Evolutionary conservation across 2,888 invertebrate species (phyloP).

Genomic region (Pyrrhia umbra): DNA sequence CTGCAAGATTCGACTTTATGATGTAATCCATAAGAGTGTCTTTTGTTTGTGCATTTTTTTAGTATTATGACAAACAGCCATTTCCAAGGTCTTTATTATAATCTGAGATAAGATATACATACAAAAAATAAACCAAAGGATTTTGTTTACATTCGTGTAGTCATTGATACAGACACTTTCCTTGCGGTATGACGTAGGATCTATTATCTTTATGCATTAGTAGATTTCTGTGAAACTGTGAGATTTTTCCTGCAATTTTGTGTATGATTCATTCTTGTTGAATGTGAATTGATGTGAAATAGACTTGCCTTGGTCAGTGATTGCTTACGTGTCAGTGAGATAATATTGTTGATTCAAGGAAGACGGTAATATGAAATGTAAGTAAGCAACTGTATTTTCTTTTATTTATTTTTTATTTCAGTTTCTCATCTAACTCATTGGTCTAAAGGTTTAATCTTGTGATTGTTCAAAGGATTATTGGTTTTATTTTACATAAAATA

Average conservation of each 20-base stretch:
- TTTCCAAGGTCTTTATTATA: constrained; percentile 59
- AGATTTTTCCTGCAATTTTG: constrained; percentile 39
- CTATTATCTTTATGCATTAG: constrained; percentile 17
- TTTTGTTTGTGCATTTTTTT: constrained; percentile 10
- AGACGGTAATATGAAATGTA: constrained; percentile 23
- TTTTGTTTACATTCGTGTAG: constrained; percentile 50
- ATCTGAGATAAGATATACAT: constrained; percentile 58
- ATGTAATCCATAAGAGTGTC: neutral
- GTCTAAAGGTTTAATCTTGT: no score
- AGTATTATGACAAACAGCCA: constrained; percentile 45
- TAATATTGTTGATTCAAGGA: neutral
- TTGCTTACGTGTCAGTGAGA: constrained; percentile 8
- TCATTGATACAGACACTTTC: constrained; percentile 30
- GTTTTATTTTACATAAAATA: no score
- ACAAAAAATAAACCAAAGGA: constrained; percentile 46
- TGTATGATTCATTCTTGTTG: constrained; percentile 34
- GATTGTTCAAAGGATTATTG: no score
- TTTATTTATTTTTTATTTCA: neutral
- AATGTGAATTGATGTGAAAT: constrained; percentile 24
- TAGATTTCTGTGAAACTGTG: constrained; percentile 49
- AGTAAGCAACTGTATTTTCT: constrained; percentile 14
- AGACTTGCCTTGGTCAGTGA: constrained; percentile 37
- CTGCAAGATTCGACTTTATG: neutral
- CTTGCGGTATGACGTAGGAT: constrained; percentile 43
- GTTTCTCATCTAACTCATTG: no score